Base-by-base conservation (phyloP, 2,888 invertebrate genomes). In the Sesia apiformis region DNA sequence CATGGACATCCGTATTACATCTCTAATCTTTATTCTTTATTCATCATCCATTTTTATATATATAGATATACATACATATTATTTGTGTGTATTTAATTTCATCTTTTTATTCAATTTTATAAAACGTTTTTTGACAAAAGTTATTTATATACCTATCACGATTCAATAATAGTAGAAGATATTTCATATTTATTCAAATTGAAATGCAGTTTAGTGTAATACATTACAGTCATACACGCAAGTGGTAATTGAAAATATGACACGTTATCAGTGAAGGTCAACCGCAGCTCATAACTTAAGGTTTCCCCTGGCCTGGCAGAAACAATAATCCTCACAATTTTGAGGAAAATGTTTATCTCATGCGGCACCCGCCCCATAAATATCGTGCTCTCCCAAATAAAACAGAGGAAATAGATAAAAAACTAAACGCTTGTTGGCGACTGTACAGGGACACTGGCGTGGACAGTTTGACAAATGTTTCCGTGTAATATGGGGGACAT, bases 291-390 rank as follows among this genome's bases (percentile, higher is more conserved):
- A 78, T 86, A 84, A 83, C 77, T 86, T 75, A 79, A 67, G 64
- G 69, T 72, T 78, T 79, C 78, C 74, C 70, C 72, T 75, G 74
- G 70, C 72, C 78, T 75, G 81, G 78, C 78, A 81, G 76, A 80
- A 85, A 84, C 88, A 87, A 86, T 86, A 85, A 88, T 86, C 83
- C 79, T 64, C 69, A 74, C 79, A 78, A 70, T 83, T 84, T 81
- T 76, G 76, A 81, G 81, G 80, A 79, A 79, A 84, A 78, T 76
- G 77, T 84, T 89, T 90, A 90, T 90, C 90, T 76, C 76, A 60
- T 63, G 65, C 69, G 75, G 77, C 89, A 90, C 84, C 81, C 87
- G 75, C 73, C 73, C 74, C 84, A 84, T 88, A 88, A 89, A 89
- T 87, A 85, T 72, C 66, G 70, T 60, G 72, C 72, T 71, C 66